Percentiles rank a stretch among this genome's conserved stretches.
These are phyloP conservation scores for Eremobia ochroleuca DNA, from an alignment of 2,888 invertebrate species.

Conservation along the genomic window DNA sequence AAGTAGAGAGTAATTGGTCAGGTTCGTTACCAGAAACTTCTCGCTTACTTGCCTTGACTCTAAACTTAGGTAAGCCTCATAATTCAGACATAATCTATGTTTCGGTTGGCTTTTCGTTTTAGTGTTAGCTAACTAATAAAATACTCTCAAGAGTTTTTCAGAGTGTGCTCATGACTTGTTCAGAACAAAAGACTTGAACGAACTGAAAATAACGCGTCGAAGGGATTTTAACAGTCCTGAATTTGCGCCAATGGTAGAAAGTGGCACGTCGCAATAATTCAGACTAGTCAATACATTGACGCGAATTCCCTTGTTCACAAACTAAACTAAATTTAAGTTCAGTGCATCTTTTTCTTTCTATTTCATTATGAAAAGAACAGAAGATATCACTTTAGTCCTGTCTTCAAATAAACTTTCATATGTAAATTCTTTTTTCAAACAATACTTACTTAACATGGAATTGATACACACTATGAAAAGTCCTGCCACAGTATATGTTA, in stretches of 20 bases:
- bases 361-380: too few species aligned
- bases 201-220: not conserved
- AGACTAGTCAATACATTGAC: too few species aligned
- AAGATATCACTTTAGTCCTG: too few species aligned
- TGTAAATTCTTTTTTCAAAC: not conserved
- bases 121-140: not conserved
- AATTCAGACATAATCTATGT: not conserved
- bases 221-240: not conserved
- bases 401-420: too few species aligned
- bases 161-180: not conserved
- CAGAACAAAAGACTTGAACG: constrained; percentile 12
- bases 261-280: too few species aligned
- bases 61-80: not conserved
- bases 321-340: too few species aligned
- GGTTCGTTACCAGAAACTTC: not conserved
- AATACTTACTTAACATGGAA: too few species aligned
- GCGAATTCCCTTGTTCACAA: too few species aligned
- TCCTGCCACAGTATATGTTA: too few species aligned
- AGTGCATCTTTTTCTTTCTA: too few species aligned
- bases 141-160: not conserved
- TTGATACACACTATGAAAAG: too few species aligned
- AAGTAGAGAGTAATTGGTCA: not conserved
- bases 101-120: not conserved
- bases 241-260: not conserved
- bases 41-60: not conserved